Conservation (phyloP, 2,888 invertebrate genomes). For the Pseudolycoriella hygida region DNA sequence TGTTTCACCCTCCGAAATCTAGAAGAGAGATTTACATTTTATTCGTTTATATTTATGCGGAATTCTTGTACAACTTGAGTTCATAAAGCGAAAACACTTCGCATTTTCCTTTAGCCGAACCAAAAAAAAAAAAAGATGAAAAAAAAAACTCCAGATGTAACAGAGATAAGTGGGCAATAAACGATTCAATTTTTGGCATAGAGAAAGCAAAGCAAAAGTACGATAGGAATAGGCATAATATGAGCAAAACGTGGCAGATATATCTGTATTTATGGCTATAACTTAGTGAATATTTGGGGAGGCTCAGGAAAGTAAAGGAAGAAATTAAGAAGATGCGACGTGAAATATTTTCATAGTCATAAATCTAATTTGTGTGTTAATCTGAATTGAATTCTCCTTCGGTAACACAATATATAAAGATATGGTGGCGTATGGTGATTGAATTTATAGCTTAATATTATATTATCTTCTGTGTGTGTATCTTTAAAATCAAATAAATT, state of each 20-base stretch:
- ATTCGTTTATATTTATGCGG: background rate
- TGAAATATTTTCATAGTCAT: background rate
- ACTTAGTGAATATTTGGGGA: background rate
- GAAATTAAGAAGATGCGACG: conserved; percentile 2
- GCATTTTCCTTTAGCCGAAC: background rate
- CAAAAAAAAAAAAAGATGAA: background rate
- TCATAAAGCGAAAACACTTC: conserved; percentile 4
- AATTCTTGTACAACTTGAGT: conserved; percentile 1
- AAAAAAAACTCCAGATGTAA: conserved; percentile 1
- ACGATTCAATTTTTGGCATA: conserved; percentile 3
- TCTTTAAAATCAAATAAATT: too few species aligned
- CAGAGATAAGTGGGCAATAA: conserved; percentile 4
- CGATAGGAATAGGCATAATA: background rate
- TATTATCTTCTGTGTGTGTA: too few species aligned
- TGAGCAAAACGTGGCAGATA: background rate
- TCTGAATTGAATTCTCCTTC: conserved; percentile 2
- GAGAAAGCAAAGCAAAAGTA: background rate
- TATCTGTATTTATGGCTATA: background rate
- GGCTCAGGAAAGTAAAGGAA: background rate
- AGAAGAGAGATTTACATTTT: background rate
- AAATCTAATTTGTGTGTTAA: conserved; percentile 4
- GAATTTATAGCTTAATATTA: too few species aligned
- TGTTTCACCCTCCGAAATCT: background rate
- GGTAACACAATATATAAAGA: background rate
- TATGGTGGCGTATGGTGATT: too few species aligned